A percentile compares a stretch with the other conserved stretches of the same genome.
Evolutionary conservation across 2,113 vertebrate genomes (phyloP).

Genomic region (Zosterops japonicus): DNA sequence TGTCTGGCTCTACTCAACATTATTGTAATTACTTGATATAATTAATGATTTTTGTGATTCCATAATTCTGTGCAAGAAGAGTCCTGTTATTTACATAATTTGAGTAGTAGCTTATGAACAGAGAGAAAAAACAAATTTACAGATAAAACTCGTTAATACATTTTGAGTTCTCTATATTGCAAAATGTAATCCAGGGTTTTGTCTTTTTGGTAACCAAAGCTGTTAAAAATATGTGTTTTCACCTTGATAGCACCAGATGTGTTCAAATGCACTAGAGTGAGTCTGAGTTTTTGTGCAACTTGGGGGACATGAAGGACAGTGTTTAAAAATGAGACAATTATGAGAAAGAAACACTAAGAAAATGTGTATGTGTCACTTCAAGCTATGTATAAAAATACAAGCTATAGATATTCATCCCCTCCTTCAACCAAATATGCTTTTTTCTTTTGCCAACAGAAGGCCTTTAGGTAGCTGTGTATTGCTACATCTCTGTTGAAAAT

Average conservation of each 20-base stretch:
- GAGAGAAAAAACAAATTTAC: neutral
- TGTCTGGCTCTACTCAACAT: neutral
- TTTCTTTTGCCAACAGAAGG: neutral
- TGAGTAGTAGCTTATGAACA: neutral
- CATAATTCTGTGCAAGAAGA: neutral
- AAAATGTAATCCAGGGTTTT: neutral
- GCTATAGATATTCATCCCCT: neutral
- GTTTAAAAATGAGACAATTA: neutral
- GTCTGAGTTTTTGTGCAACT: neutral
- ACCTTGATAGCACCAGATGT: neutral
- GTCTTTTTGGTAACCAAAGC: neutral
- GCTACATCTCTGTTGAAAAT: neutral
- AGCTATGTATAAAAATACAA: neutral
- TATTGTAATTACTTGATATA: neutral
- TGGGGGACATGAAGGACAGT: fast-evolving
- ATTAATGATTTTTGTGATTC: neutral
- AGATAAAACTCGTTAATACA: neutral
- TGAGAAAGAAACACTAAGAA: neutral
- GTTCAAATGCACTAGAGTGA: neutral
- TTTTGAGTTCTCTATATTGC: neutral
- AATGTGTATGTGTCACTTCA: neutral
- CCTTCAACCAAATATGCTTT: neutral
- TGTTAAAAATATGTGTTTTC: neutral
- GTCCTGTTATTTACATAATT: neutral
- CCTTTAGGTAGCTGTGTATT: neutral